phyloP scores from a whole-genome alignment of 2,113 vertebrate genomes.

The Crotophaga sulcirostris region DNA sequence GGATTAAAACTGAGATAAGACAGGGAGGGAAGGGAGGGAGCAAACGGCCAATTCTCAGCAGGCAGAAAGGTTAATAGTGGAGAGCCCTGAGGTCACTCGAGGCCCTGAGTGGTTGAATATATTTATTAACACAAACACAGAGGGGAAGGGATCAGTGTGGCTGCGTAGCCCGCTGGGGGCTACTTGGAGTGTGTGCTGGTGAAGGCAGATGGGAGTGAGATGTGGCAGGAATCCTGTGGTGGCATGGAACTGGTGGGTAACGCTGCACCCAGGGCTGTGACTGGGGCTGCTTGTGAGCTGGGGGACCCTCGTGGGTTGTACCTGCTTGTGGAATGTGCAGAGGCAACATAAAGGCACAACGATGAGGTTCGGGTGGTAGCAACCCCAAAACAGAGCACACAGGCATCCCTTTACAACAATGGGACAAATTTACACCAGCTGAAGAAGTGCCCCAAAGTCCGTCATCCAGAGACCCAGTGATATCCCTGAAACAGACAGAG shows the following conservation, averaged over 20 bases:
- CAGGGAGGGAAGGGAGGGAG: background rate
- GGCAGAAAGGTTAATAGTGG: constrained; percentile 54
- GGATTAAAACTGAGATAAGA: constrained; percentile 38
- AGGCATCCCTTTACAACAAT: accelerated
- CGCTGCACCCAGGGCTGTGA: background rate
- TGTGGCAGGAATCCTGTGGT: accelerated
- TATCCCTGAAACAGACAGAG: accelerated
- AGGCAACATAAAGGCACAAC: background rate
- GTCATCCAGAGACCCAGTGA: accelerated
- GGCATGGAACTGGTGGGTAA: background rate
- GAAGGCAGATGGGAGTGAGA: background rate
- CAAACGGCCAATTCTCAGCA: background rate
- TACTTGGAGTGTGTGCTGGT: accelerated
- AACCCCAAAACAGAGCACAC: background rate
- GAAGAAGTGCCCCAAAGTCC: background rate
- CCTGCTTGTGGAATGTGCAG: background rate
- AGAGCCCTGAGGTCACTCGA: background rate
- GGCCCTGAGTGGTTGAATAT: background rate
- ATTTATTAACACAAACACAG: background rate
- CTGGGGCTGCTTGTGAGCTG: accelerated
- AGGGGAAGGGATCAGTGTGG: background rate
- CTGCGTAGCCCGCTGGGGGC: accelerated
- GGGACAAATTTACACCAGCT: background rate
- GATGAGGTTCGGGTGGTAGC: background rate
- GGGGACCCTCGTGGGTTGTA: background rate